Conservation (phyloP, 1,140 invertebrate genomes). For the Procambarus clarkii region DNA sequence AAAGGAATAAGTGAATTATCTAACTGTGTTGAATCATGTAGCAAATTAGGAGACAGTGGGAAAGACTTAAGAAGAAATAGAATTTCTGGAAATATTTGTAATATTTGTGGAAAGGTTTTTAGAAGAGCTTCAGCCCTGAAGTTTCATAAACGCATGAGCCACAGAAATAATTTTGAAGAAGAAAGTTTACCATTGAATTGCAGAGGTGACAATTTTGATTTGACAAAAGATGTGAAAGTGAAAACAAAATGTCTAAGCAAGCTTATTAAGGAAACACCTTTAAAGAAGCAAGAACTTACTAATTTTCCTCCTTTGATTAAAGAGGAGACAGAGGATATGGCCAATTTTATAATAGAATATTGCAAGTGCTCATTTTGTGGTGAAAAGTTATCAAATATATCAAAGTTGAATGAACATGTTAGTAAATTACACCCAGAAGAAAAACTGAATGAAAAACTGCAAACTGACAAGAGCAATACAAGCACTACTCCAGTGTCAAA, state of each 20-base stretch:
- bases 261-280: not conserved
- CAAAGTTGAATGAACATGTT: not conserved
- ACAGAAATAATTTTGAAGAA: not conserved
- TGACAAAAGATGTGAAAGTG: not conserved
- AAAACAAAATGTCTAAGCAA: not conserved
- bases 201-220: not conserved
- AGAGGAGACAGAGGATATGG: not conserved
- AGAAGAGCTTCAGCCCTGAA: slow-evolving; percentile 45
- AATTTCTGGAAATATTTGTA: not conserved
- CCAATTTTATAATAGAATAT: not conserved
- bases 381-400: not conserved
- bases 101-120: slow-evolving; percentile 31
- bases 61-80: not conserved
- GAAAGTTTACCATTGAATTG: not conserved
- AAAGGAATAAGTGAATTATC: not conserved
- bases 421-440: not conserved
- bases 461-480: not conserved
- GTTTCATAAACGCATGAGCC: slow-evolving; percentile 46
- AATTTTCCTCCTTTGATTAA: not conserved
- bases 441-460: not conserved
- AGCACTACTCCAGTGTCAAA: not conserved
- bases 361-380: slow-evolving; percentile 9
- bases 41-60: not conserved
- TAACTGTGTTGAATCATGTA: not conserved
- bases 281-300: not conserved